These are phyloP conservation scores for Drosophila suboccidentalis DNA, from an alignment of 2,888 invertebrate species.

Conservation along the genomic window DNA sequence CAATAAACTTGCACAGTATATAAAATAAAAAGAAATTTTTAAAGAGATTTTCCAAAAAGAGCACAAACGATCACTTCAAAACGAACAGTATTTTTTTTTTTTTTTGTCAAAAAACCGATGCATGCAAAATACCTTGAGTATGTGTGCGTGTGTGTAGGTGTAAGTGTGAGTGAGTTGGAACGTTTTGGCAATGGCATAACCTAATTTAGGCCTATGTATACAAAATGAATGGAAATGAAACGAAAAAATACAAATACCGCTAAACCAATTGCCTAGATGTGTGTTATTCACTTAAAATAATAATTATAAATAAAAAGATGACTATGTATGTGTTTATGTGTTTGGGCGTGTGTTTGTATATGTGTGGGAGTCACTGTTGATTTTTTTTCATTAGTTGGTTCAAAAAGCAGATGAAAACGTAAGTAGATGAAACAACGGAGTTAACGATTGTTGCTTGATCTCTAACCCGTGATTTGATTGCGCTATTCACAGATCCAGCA, in stretches of 20 bases:
- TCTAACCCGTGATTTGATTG: conserved; percentile 85
- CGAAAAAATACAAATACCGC: conserved; percentile 16
- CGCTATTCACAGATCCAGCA: conserved; percentile 74
- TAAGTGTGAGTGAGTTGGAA: conserved; percentile 17
- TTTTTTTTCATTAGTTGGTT: conserved; percentile 13
- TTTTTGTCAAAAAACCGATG: conserved; percentile 20
- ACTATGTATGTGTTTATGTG: conserved; percentile 1
- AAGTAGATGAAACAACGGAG: conserved; percentile 63
- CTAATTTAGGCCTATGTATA: conserved; percentile 2
- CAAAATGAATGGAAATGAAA: conserved; percentile 39
- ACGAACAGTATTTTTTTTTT: conserved; percentile 36
- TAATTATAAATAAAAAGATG: conserved; percentile 33
- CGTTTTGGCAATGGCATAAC: conserved; percentile 33
- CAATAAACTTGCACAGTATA: conserved; percentile 37
- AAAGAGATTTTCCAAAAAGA: conserved; percentile 15
- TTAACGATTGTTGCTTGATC: conserved; percentile 39
- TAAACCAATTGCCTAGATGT: conserved; percentile 10
- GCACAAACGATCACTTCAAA: conserved; percentile 66
- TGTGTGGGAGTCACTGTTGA: conserved; percentile 12
- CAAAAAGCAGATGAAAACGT: conserved; percentile 65
- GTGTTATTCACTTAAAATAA: conserved; percentile 32
- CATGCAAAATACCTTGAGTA: conserved; percentile 50
- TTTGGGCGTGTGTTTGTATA: conserved; percentile 2
- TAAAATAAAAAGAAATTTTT: conserved; percentile 2
- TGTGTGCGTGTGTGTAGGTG: conserved; percentile 6